Evolutionary conservation across 1,140 invertebrate species (phyloP), one percentile per base, ranked within the genome.

Genomic region (Cherax destructor): DNA sequence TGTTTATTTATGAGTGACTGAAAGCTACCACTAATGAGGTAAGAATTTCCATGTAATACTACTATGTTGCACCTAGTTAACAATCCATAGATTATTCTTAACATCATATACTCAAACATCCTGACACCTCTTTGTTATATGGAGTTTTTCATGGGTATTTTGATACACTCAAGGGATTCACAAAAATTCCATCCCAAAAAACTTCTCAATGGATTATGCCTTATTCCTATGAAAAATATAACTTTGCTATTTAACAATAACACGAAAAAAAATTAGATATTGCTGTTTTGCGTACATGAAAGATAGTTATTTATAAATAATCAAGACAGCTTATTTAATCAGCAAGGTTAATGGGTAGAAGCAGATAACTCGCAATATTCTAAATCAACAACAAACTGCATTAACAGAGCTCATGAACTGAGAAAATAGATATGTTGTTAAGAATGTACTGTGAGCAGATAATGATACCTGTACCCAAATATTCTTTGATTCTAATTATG

Each of bases 191-290:
- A 74, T 52, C 80, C 79, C 50, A 52, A 69, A 24, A 81, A 13
- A 47, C 49, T 83, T 89, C 56, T 24, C 52, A 81, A 61, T 72
- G 80, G 65, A 83, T 72, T 24, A 89, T 83, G 79, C 59, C 69
- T 76, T 74, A 89, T 89, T 7, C 21, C 79, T 89, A 89, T 9
- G 87, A 89, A 89, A 88, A 89, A 89, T 89, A 89, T 89, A 89
- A 80, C 87, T 89, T 81, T 74, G 72, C 76, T 41, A 72, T 89
- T 81, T 59, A 89, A 89, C 87, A 89, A 52, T 81, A 86, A 86
- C 83, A 89, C 50, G 65, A 89, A 89, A 83, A 83, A 83, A 83
- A 83, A 89, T 52, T 52, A 87, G 87, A 61, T 89, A 89, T 89
- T 89, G 87, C 87, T 89, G 87, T 81, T 72, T 89, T 89, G 69